These are phyloP conservation scores for Trachythela sp. DNA, from an alignment of 64 coral and sea anemone genomes.

Conservation along the genomic window DNA sequence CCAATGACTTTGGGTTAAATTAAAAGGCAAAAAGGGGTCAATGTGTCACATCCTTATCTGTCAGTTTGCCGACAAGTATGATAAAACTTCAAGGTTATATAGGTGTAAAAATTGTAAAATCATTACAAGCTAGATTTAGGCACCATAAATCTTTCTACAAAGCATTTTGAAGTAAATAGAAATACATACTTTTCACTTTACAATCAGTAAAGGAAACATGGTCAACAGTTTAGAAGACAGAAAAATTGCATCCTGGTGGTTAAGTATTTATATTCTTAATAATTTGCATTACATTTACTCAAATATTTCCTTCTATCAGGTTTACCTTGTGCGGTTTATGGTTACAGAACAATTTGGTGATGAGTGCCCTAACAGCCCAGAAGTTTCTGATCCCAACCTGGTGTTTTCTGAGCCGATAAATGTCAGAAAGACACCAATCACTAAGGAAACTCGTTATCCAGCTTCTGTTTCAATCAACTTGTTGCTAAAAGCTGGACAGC, in stretches of 20 bases:
- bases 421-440: not conserved
- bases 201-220: no score
- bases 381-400: not conserved
- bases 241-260: not conserved
- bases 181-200: no score
- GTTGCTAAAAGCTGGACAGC: not conserved
- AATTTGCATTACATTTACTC: not conserved
- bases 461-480: not conserved
- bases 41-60: no score
- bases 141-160: not conserved
- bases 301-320: not conserved
- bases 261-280: not conserved
- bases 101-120: no score
- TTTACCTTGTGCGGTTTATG: not conserved
- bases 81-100: no score
- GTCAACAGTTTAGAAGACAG: no score
- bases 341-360: not conserved
- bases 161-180: no score
- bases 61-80: no score
- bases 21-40: no score
- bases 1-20: no score
- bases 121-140: not conserved
- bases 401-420: not conserved
- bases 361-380: not conserved
- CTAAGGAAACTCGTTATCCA: not conserved